phyloP scores from a whole-genome alignment of 2,113 vertebrate genomes.

The Dipodomys ordii region DNA sequence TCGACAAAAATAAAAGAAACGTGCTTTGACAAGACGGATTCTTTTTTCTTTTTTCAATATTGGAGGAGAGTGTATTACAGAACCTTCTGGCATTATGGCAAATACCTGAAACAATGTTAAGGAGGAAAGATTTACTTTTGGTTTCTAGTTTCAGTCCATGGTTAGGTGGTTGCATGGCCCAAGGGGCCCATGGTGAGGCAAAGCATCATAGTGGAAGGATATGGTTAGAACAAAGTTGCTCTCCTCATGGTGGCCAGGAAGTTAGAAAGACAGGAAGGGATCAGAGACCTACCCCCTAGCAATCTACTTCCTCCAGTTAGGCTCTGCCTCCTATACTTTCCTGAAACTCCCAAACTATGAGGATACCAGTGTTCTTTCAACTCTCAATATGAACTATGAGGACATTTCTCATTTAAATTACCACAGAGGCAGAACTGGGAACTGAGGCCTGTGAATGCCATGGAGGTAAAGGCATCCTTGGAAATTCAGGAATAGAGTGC shows the following conservation, averaged over 20 bases:
- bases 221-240: background rate
- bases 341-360: background rate
- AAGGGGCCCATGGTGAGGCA: background rate
- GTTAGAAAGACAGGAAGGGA: background rate
- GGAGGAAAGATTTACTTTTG: background rate
- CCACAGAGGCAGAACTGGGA: background rate
- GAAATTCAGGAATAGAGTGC: background rate
- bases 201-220: background rate
- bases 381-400: background rate
- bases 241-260: background rate
- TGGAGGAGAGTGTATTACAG: background rate
- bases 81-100: background rate
- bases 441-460: background rate
- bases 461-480: background rate
- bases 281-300: background rate
- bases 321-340: background rate
- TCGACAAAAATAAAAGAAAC: background rate
- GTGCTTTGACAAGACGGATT: background rate
- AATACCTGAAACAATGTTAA: background rate
- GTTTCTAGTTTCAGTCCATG: background rate
- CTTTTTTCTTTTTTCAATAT: background rate
- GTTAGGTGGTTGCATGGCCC: background rate
- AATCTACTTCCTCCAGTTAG: background rate
- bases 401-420: background rate
- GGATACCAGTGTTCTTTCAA: background rate